Base-by-base conservation (phyloP, 2,888 invertebrate species). In the Tenthredo notha region DNA sequence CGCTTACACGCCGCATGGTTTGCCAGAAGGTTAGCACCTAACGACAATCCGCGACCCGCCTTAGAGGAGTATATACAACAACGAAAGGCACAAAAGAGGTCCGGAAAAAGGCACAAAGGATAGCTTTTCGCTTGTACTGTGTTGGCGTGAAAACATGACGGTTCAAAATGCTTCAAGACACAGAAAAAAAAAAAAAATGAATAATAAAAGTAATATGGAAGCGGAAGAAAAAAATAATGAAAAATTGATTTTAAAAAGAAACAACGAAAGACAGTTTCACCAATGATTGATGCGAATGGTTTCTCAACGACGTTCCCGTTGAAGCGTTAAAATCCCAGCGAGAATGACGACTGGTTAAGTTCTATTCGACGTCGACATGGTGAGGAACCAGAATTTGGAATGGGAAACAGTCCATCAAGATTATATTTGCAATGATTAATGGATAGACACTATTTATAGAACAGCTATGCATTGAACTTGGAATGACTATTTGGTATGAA, bases 361-460 rank as follows among this genome's bases (percentile, higher is more conserved):
- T 50, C 77, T 29, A 77, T 37, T 33, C 5, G 15, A 37, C 40
- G 61, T 37, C 21, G 40, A 80, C 29, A 15, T 37, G 40, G 54
- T 29, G n/a, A 6, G 12, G 29, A 33, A 80, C 10, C 37, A 80
- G 65, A 47, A 67, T 70, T 67, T 18, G 18, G 65, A 83, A 67
- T 47, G 47, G 40, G 67, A 83, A 83, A 70, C 67, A 83, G 70
- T 43, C 37, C 33, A 40, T 83, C 70, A 47, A 47, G 67, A 67
- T 21, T 83, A 47, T 67, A 33, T 83, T 70, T 43, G 83, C 47
- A 47, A 83, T 83, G 83, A 83, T 83, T 83, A 83, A 83, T 67
- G 83, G 61, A 40, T 80, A 21, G 58, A 58, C 25, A 15, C 37
- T 80, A 61, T 80, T 50, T 80, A 61, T 61, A 61, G 80, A 37